phyloP scores from a whole-genome alignment of 2,797 vertebrate species.

The Crocidura indochinensis region DNA sequence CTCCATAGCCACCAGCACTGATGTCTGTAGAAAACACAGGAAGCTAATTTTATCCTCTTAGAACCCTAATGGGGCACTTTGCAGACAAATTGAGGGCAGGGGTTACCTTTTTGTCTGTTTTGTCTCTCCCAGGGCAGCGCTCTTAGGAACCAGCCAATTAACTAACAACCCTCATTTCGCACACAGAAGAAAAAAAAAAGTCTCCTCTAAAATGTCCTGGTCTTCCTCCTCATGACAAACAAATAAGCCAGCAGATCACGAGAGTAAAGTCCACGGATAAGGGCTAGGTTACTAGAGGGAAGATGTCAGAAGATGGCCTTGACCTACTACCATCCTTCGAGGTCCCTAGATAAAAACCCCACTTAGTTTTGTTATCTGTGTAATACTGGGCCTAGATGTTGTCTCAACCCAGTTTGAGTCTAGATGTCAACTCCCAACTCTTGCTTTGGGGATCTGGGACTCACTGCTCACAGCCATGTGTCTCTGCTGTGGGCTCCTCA shows the following conservation, averaged over 20 bases:
- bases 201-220: background rate
- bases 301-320: too few species aligned
- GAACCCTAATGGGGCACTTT: background rate
- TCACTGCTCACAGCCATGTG: background rate
- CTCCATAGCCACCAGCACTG: background rate
- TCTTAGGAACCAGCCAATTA: conserved; percentile 38
- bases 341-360: too few species aligned
- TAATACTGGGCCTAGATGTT: too few species aligned
- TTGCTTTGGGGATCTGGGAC: too few species aligned
- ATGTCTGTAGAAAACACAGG: conserved; percentile 2
- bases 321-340: too few species aligned
- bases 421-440: too few species aligned
- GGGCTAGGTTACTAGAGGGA: too few species aligned
- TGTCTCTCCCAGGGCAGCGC: background rate
- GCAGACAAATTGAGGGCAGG: conserved; percentile 38
- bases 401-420: too few species aligned
- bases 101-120: background rate
- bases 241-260: background rate
- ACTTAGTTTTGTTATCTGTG: too few species aligned
- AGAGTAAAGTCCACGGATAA: too few species aligned
- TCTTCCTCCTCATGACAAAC: conserved; percentile 35
- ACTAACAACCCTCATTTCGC: background rate
- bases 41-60: conserved; percentile 71
- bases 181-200: background rate
- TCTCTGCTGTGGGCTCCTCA: background rate